Base-by-base conservation (phyloP, 2,113 vertebrate species). In the Sebastes schlegelii region DNA sequence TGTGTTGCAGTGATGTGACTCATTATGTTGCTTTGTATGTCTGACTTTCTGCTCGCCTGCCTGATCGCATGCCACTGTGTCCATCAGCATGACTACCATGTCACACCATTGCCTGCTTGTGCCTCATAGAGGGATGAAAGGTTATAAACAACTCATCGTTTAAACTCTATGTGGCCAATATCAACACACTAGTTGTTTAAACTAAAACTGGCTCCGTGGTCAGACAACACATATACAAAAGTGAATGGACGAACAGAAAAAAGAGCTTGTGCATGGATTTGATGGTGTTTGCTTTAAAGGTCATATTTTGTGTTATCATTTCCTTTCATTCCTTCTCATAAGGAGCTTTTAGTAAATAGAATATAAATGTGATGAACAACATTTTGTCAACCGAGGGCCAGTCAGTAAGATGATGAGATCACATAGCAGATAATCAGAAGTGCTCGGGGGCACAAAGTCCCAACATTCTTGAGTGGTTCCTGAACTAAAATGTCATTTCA, bases 401-500 rank as follows among this genome's bases (percentile, higher is more conserved):
- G 4, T 34, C 34, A 34, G 34, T 34, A 34, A 34, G 34, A 34
- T 34, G 34, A 34, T 34, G 34, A 34, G 34, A 34, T 34, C 34
- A 34, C 34, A 34, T 34, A 34, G 34, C 34, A 34, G 34, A 34
- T 77, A 66, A 3, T 58, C 45, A 42, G 79, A 51, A 23, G 40
- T 34, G 1, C 3, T n/a, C n/a, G 0, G 7, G 6, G 9, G 8
- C 11, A 21, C 62, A 12, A 14, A 46, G 63, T 21, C 60, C 11
- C 45, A 43, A 17, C 34, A 61, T 48, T 21, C 9, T 66, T 8
- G 60, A 65, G 58, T 64, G 40, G 19, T 55, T 62, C 8, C n/a
- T 52, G 34, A 67, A 4, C 48, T 42, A n/a, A 82, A 86, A 82
- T 79, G 70, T 70, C 75, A 79, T 51, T 57, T 86, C 57, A 58